Evolutionary conservation across 2,888 invertebrate species (phyloP).

Genomic region (Yponomeuta cagnagella): DNA sequence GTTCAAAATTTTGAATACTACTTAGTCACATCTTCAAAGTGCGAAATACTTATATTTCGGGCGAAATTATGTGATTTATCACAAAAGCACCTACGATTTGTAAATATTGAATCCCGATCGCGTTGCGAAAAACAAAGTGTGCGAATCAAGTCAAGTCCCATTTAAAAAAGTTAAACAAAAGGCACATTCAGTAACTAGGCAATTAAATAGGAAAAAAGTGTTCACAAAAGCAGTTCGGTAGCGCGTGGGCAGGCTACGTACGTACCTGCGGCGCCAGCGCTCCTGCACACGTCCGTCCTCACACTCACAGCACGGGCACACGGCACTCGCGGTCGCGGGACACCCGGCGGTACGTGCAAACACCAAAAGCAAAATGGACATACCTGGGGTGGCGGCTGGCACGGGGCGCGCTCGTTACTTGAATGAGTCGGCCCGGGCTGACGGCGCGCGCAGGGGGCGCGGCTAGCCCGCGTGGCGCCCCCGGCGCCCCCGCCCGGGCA

Average conservation of each 20-base stretch:
- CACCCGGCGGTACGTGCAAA: slow-evolving; percentile 55
- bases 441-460: slow-evolving; percentile 80
- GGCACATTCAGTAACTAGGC: slow-evolving; percentile 18
- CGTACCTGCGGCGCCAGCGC: slow-evolving; percentile 40
- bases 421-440: slow-evolving; percentile 70
- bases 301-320: slow-evolving; percentile 56
- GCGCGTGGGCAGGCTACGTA: slow-evolving; percentile 41
- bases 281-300: slow-evolving; percentile 23
- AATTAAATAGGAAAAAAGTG: slow-evolving; percentile 25
- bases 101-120: not conserved
- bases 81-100: not conserved
- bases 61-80: too few species aligned
- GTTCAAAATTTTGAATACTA: too few species aligned
- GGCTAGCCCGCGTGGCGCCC: slow-evolving; percentile 75
- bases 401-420: slow-evolving; percentile 71
- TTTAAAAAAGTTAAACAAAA: not conserved
- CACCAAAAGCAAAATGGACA: slow-evolving; percentile 74
- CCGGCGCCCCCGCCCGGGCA: slow-evolving; percentile 40
- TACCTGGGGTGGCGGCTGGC: slow-evolving; percentile 73
- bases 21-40: too few species aligned
- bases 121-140: not conserved
- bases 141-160: not conserved
- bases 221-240: slow-evolving; percentile 24
- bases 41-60: too few species aligned
- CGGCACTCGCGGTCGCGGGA: slow-evolving; percentile 62